Base-by-base conservation (phyloP, 2,797 vertebrate genomes). In the Epinephelus malabaricus region DNA sequence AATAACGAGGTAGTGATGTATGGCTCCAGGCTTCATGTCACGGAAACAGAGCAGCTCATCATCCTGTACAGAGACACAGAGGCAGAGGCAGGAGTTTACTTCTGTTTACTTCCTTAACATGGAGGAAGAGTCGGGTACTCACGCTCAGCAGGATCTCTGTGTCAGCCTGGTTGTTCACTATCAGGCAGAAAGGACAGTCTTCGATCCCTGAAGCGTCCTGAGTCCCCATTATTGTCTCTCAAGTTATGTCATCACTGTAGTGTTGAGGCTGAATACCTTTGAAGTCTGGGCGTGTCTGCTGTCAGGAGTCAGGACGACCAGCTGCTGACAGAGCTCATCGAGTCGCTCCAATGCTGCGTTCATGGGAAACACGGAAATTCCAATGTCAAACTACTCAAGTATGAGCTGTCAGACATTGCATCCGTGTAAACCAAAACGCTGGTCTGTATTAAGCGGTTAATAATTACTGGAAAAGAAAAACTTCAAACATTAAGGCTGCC, bases 1-100 rank as follows among this genome's bases (percentile, higher is more conserved):
- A 12, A 92, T 40, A 19, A 93, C 66, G 0, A 94, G 87, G 69
- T 85, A 92, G 40, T 92, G 91, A 78, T 90, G 87, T 1, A 56
- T 11, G 11, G 88, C 85, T 0, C 79, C 90, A 0, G 92, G 84
- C 25, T 83, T 73, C 2, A 60, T 1, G 75, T 94, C 92, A 6
- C 62, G 85, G 58, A 93, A 87, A 65, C 88, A 94, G 1, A 92
- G 11, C 25, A 92, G 71, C 43, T 91, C 79, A 0, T 79, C 70
- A 10, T 92, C 87, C 92, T 91, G 80, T 3, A 27, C 4, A 61
- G 0, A 59, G 3, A 30, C 7, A 40, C 11, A 56, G 6, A 69
- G 12, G 19, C 10, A 30, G 25, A 23, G 5, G 19, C 9, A 13
- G 17, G 3, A 19, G n/a, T 9, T 13, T 45, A 2, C 61, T 8